Evolutionary conservation across 2,888 invertebrate species (phyloP), one percentile per base, ranked within the genome.

Genomic region (Choristoneura rosaceana): DNA sequence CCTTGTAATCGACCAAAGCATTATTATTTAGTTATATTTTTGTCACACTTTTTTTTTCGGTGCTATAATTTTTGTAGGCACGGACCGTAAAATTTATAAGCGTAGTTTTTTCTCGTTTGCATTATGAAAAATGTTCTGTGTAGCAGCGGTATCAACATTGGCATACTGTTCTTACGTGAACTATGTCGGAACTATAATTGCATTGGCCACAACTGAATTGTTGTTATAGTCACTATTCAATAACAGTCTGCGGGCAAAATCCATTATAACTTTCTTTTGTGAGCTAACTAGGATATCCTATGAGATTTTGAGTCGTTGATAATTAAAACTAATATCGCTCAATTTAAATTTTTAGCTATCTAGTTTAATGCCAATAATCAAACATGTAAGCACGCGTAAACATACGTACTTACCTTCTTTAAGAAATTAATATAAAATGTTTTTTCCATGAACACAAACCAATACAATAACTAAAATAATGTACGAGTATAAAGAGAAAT

Each of bases 151-250:
- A 47, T 4, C 47, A 52, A 0, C 25, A 55, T 25, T 65, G 17
- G 60, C 70, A 62, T 75, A 74, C 73, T 67, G 73, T 52, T 52
- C 7, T 50, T 43, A 15, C 7, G 7, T 43, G 34, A 10, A 60
- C 69, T 73, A 15, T 52, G 73, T 14, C 60, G 69, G 88, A 86
- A 88, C 89, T 82, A 83, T 92, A 93, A 93, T 93, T 93, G 92
- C 90, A 91, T 93, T 88, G 90, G 90, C 92, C 91, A 89, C 90
- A 91, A 87, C 90, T 82, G 88, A 90, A 91, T 92, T 90, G 91
- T 84, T 89, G 86, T 89, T 90, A 90, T 87, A 89, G 87, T 87
- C 87, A 90, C 92, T 90, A 90, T 92, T 92, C 90, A 88, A 90
- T 91, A 88, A 90, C 78, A 81, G 84, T 79, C 90, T 91, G 88